Conservation (phyloP, 2,797 vertebrate genomes). For the Podarcis siculus region DNA sequence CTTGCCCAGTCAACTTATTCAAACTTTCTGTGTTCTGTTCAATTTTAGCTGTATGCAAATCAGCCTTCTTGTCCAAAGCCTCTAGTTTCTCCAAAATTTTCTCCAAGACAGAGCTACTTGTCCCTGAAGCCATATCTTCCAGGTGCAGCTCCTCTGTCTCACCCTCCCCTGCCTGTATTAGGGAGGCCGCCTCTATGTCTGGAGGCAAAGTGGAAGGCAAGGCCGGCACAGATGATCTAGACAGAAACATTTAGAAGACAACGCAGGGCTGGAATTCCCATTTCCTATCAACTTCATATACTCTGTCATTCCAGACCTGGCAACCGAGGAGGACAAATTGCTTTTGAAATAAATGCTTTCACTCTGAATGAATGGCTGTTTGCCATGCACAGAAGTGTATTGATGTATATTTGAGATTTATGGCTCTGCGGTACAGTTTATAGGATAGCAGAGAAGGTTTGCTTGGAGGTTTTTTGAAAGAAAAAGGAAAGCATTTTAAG, state of each 20-base stretch:
- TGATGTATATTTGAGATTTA: constrained; percentile 49
- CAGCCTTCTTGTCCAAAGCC: no score
- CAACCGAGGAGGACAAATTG: constrained; percentile 34
- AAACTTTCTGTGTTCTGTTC: no score
- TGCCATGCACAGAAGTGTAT: constrained; percentile 48
- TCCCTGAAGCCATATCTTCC: no score
- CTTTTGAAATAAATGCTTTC: constrained; percentile 60
- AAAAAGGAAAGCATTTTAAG: background rate
- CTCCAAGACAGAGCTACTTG: no score
- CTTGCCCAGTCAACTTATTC: no score
- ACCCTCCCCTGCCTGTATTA: no score
- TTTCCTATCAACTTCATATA: constrained; percentile 60
- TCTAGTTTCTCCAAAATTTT: no score
- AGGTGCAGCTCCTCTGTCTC: no score
- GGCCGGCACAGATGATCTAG: no score
- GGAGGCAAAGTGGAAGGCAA: no score
- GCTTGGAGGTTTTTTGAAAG: constrained; percentile 6
- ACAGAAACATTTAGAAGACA: constrained; percentile 54
- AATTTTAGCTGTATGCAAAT: no score
- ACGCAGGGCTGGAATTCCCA: constrained; percentile 63
- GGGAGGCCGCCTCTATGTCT: no score
- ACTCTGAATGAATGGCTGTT: constrained; percentile 42
- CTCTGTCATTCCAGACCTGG: constrained; percentile 53
- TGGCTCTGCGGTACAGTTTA: constrained; percentile 24
- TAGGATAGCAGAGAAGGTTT: constrained; percentile 10